A percentile compares a stretch with the other conserved stretches of the same genome.
These are phyloP conservation scores for Hestina assimilis DNA, from an alignment of 1,140 invertebrate species.

Conservation along the genomic window DNA sequence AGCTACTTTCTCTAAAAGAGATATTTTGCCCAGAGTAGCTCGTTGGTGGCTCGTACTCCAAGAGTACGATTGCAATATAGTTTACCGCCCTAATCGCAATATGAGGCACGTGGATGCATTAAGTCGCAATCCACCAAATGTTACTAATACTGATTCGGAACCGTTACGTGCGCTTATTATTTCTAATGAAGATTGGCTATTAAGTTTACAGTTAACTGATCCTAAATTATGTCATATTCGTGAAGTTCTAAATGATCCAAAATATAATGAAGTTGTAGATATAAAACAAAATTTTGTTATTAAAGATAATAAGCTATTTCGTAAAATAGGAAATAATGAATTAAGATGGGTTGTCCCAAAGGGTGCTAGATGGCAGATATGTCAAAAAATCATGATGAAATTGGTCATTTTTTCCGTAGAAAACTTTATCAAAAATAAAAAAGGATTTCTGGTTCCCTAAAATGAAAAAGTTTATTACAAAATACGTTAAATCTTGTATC, in stretches of 20 bases:
- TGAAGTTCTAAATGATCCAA: too few species aligned
- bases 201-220: too few species aligned
- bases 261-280: too few species aligned
- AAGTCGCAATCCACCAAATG: neutral
- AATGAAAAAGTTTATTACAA: conserved; percentile 34
- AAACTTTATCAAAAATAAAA: conserved; percentile 30
- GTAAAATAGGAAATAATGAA: too few species aligned
- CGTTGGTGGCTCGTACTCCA: neutral
- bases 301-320: too few species aligned
- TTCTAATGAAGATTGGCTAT: too few species aligned
- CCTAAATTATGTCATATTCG: too few species aligned
- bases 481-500: conserved; percentile 35
- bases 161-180: too few species aligned
- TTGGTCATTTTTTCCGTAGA: conserved; percentile 32
- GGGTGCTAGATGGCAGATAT: conserved; percentile 28
- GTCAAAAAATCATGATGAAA: conserved; percentile 31
- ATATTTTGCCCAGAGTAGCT: neutral
- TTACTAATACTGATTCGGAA: too few species aligned
- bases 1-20: neutral
- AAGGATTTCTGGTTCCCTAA: conserved; percentile 35
- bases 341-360: conserved; percentile 30
- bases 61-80: neutral
- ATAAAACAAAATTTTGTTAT: too few species aligned
- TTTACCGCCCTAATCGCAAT: neutral
- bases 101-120: neutral